Evolutionary conservation across 2,797 vertebrate species (phyloP).

Genomic region (Odontamblyopus rebecca): DNA sequence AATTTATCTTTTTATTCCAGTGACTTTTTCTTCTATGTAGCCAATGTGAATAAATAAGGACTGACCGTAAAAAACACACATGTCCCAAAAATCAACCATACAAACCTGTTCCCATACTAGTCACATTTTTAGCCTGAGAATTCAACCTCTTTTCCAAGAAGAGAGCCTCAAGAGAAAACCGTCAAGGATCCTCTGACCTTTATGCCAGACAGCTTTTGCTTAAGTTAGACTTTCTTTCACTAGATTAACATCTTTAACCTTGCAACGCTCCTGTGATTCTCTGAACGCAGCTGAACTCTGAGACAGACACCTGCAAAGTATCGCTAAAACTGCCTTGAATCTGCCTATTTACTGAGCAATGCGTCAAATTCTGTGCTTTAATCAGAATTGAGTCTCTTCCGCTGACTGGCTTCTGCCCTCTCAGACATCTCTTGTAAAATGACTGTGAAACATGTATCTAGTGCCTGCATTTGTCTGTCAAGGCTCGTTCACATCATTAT

Average conservation of each 20-base stretch:
- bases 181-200: not conserved
- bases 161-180: not conserved
- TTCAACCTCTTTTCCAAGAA: not conserved
- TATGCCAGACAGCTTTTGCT: slow-evolving; percentile 2
- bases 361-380: not conserved
- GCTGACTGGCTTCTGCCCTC: slow-evolving; percentile 9
- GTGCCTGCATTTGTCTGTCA: slow-evolving; percentile 23
- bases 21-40: not conserved
- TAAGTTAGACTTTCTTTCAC: slow-evolving; percentile 1
- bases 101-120: not conserved
- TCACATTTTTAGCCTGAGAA: not conserved
- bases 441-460: slow-evolving; percentile 16
- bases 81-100: not conserved
- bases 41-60: not conserved
- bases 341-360: not conserved
- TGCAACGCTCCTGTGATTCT: not conserved
- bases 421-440: slow-evolving; percentile 31
- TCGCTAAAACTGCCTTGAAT: not conserved
- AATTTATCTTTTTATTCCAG: not conserved
- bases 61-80: not conserved
- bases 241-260: slow-evolving; percentile 9
- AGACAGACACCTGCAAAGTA: not conserved
- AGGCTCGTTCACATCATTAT: slow-evolving; percentile 48
- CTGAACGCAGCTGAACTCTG: slow-evolving; percentile 1
- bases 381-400: not conserved